Evolutionary conservation across 2,797 vertebrate species (phyloP), one percentile per base, ranked within the genome.

Genomic region (Spinibarbus caldwelli): DNA sequence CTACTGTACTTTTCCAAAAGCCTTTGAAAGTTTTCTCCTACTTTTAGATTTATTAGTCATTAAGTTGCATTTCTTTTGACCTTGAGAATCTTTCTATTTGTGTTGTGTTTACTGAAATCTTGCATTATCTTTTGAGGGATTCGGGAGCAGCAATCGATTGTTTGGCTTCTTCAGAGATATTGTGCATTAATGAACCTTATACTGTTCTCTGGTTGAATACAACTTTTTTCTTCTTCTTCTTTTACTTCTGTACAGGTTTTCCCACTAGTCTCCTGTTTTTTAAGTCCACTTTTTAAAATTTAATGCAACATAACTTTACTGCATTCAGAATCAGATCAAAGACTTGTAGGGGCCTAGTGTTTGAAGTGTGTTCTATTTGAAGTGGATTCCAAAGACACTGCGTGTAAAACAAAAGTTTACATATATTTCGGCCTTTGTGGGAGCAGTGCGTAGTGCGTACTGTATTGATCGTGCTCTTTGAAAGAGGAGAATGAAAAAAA

Each of bases 361-460:
- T 96, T 96, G 95, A 96, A 95, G 95, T 96, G 90, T 93, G 93
- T 92, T 95, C 94, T 90, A 95, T 96, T 96, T 96, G 95, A 96
- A 96, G 95, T 95, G 80, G 84, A 93, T 94, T 90, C 92, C 93
- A 95, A 95, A 96, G 94, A 96, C 92, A 94, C 93, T 94, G 90
- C 89, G 94, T 95, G 94, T 96, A 95, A 96, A 95, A 96, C 95
- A 95, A 96, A 96, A 95, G 95, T 96, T 95, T 95, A 95, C 95
- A 95, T 95, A 90, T 89, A 94, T 95, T 95, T 92, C 89, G 89
- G 89, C 90, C 92, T 95, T 94, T 94, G 94, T 95, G 94, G 92
- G 85, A 93, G 92, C 90, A 88, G 91, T 88, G 91, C 92, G 89
- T 84, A 80, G 91, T 90, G 89, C 91, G 89, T 92, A 88, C 89